phyloP scores from a whole-genome alignment of 2,888 invertebrate genomes.

The Yponomeuta malinellus region DNA sequence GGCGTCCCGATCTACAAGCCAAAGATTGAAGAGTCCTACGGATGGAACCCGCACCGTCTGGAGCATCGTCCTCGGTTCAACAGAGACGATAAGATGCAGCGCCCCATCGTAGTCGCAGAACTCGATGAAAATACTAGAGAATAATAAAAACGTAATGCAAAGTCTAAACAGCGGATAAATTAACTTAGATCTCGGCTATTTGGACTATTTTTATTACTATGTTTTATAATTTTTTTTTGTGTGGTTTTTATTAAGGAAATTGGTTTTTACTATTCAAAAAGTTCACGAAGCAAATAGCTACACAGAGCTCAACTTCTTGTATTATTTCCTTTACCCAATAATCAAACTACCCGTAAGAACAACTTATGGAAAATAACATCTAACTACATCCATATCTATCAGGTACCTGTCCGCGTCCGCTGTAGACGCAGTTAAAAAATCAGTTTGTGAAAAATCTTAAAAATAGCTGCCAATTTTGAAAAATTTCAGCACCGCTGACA shows the following conservation, averaged over 20 bases:
- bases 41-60: constrained; percentile 2
- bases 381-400: too few relatives aligned
- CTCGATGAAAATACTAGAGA: neutral
- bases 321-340: neutral
- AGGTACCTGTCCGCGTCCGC: too few relatives aligned
- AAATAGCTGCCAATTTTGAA: too few relatives aligned
- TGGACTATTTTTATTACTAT: neutral
- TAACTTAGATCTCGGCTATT: neutral
- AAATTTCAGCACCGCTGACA: too few relatives aligned
- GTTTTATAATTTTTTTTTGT: neutral
- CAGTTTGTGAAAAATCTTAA: too few relatives aligned
- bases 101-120: neutral
- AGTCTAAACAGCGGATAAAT: neutral
- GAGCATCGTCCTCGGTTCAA: constrained; percentile 3
- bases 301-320: neutral
- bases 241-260: neutral
- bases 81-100: constrained; percentile 7
- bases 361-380: too few relatives aligned
- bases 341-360: too few relatives aligned
- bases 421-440: too few relatives aligned
- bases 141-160: neutral
- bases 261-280: neutral
- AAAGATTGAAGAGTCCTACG: neutral
- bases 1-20: neutral
- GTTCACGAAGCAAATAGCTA: neutral